These are phyloP conservation scores for Anas platyrhynchos DNA, from an alignment of 2,113 vertebrate species.

Conservation along the genomic window DNA sequence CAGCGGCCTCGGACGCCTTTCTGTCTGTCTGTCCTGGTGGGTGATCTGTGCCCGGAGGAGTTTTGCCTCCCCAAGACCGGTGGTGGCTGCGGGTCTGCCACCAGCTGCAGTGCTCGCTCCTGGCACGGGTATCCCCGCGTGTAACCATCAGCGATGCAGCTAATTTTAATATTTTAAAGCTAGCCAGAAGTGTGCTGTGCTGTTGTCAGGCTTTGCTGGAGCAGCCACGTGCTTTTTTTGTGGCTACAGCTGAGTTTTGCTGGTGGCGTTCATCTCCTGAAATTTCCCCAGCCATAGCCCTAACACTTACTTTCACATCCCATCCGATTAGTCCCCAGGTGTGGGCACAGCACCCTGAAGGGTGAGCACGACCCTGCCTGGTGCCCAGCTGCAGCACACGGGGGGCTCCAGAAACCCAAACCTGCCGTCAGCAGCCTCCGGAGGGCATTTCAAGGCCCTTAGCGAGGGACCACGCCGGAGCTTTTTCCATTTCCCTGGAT, in stretches of 20 bases:
- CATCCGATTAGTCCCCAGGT: slow-evolving; percentile 57
- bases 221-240: background rate
- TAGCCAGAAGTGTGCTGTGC: background rate
- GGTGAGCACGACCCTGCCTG: background rate
- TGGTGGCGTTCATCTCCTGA: background rate
- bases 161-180: background rate
- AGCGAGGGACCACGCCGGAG: slow-evolving; percentile 8
- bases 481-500: slow-evolving; percentile 69
- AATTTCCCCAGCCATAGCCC: background rate
- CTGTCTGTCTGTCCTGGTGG: too few species aligned
- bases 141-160: background rate
- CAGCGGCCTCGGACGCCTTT: too few species aligned
- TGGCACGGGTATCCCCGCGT: background rate
- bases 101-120: background rate
- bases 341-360: background rate
- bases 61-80: too few species aligned
- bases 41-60: too few species aligned
- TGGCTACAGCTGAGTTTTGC: background rate
- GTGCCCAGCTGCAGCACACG: background rate
- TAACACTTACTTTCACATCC: slow-evolving; percentile 38
- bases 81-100: background rate
- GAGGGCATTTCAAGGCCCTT: slow-evolving; percentile 26
- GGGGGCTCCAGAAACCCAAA: background rate
- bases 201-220: background rate
- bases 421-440: slow-evolving; percentile 5